phyloP scores from a whole-genome alignment of 2,113 vertebrate genomes.

The Indri indri region DNA sequence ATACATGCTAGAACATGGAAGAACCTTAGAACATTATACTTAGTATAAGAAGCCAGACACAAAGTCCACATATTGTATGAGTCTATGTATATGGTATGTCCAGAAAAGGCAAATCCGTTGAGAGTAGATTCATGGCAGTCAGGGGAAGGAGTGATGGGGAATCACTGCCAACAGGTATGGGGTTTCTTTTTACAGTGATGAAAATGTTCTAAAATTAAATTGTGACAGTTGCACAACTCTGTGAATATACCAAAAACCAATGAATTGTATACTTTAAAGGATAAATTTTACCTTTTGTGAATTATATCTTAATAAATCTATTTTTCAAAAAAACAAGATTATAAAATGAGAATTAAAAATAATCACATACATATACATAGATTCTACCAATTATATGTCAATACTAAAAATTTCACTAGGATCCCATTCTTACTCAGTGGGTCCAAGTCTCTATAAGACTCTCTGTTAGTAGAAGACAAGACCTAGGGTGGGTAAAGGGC shows the following conservation, averaged over 20 bases:
- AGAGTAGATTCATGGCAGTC: not conserved
- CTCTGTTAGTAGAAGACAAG: not conserved
- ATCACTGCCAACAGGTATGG: not conserved
- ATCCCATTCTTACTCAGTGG: not conserved
- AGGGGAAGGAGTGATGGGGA: not conserved
- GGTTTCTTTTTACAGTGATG: not conserved
- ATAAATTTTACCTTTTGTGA: not conserved
- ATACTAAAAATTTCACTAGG: not conserved
- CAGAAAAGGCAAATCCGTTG: not conserved
- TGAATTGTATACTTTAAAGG: not conserved
- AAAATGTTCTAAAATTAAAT: not conserved
- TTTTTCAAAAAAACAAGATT: not conserved
- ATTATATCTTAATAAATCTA: not conserved
- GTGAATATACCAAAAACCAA: not conserved
- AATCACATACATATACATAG: not conserved
- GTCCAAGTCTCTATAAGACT: not conserved
- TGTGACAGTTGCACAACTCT: not conserved
- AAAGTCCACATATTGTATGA: not conserved
- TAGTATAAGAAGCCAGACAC: not conserved
- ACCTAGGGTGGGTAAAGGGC: not conserved
- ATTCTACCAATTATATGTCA: not conserved
- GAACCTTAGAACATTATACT: not conserved
- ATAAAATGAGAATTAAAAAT: not conserved
- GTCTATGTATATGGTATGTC: not conserved
- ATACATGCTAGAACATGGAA: not conserved